Base-by-base conservation (phyloP, 2,113 vertebrate species). In the Mastomys coucha region DNA sequence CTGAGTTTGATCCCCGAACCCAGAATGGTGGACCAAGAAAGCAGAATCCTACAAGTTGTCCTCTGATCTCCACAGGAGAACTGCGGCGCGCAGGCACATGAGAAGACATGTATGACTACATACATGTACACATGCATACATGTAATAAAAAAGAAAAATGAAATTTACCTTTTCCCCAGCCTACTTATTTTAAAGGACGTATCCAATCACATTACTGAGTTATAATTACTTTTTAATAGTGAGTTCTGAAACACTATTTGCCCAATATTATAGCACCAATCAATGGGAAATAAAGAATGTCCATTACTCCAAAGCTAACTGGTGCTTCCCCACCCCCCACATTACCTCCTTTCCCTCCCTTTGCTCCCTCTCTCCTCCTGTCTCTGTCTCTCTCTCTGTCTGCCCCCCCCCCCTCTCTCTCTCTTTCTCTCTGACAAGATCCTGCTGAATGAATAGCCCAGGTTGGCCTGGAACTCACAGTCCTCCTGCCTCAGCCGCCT, bases 121-220 rank as follows among this genome's bases (percentile, higher is more conserved):
- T 45, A 39, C 78, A 36, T 22, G n/a, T 45, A 78, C 9, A 80
- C 33, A 82, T 16, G 20, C 51, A 82, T 26, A 58, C 58, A 58
- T 58, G 56, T 16, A 84, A 56, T 51, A 1, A 5, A 94, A 94
- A 94, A n/a, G 22, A 72, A 91, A 84, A 89, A 36, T 82, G 33
- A 93, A 65, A 89, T 58, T 96, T 81, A 82, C 8, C 92, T 76
- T 95, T 80, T 76, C 51, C 39, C 53, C 70, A 91, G 22, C 28
- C 42, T n/a, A 28, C 28, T 84, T 80, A 75, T 93, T 96, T 88
- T 92, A 82, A n/a, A 90, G 91, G 92, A 70, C 65, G 24, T 86
- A 89, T 89, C 69, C 60, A 88, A 78, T 49, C 65, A 89, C 36
- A 14, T 93, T 75, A 75, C 91, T 86, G 69, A 86, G 33, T 73